Evolutionary conservation across 2,113 vertebrate species (phyloP).

Genomic region (Rhinoderma darwinii): DNA sequence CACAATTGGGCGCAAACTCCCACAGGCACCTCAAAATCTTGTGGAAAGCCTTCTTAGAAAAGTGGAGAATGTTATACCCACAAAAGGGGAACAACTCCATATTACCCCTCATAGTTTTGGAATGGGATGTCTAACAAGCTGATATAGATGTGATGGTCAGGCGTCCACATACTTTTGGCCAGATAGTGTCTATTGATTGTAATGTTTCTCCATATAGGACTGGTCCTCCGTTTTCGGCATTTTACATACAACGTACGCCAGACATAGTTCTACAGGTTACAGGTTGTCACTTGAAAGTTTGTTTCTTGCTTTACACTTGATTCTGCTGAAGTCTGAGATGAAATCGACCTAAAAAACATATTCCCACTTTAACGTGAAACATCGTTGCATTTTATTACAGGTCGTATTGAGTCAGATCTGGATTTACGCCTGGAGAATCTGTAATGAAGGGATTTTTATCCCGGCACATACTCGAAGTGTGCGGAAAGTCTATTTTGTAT

Average conservation of each 20-base stretch:
- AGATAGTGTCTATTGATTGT: too few species aligned
- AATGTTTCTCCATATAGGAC: too few species aligned
- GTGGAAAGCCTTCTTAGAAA: too few species aligned
- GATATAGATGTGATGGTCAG: too few species aligned
- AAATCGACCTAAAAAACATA: conserved; percentile 8
- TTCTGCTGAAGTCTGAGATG: background rate
- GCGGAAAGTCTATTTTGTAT: conserved; percentile 14
- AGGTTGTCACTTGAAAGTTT: background rate
- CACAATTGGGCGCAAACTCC: too few species aligned
- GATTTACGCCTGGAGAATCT: background rate
- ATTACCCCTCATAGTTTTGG: too few species aligned
- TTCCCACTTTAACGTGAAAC: background rate
- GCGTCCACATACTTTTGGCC: too few species aligned
- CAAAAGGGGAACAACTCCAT: too few species aligned
- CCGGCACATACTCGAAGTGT: background rate
- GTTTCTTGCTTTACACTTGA: background rate
- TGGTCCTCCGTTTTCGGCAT: background rate
- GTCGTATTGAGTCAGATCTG: background rate
- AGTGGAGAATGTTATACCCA: too few species aligned
- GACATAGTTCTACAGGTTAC: background rate
- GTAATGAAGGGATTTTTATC: background rate
- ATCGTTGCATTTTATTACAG: background rate
- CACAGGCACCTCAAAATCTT: too few species aligned
- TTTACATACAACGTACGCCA: background rate
- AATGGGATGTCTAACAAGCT: too few species aligned